phyloP scores from a whole-genome alignment of 2,888 invertebrate species.

The Volucella bombylans region DNA sequence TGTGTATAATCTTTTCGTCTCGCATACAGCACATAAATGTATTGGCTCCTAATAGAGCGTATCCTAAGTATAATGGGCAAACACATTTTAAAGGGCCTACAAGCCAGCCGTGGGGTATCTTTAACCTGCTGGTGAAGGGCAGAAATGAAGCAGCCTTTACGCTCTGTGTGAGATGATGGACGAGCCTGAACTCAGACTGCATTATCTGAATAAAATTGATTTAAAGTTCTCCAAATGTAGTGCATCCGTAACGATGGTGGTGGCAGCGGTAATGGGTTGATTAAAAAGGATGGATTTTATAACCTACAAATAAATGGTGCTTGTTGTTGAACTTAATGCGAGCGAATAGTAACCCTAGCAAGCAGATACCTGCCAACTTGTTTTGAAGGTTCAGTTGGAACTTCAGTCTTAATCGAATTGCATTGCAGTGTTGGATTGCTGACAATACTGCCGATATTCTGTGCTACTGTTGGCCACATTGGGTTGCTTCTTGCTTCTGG shows the following conservation, averaged over 20 bases:
- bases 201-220: slow-evolving; percentile 55
- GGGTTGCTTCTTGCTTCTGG: too few species aligned
- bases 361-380: too few species aligned
- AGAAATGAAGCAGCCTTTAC: slow-evolving; percentile 10
- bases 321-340: too few species aligned
- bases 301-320: too few species aligned
- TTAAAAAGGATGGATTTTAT: too few species aligned
- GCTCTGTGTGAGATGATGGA: slow-evolving; percentile 15
- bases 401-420: too few species aligned
- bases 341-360: too few species aligned
- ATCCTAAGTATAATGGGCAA: slow-evolving; percentile 71
- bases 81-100: slow-evolving; percentile 64
- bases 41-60: slow-evolving; percentile 73
- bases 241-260: background rate
- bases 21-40: slow-evolving; percentile 70
- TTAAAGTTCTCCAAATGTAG: slow-evolving; percentile 20
- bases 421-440: too few species aligned
- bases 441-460: too few species aligned
- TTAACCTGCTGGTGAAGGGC: slow-evolving; percentile 43
- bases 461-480: too few species aligned
- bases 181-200: slow-evolving; percentile 38
- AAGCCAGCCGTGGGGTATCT: slow-evolving; percentile 41
- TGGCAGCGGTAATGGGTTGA: too few species aligned
- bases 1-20: slow-evolving; percentile 62
- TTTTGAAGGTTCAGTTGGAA: too few species aligned